Evolutionary conservation across 1,140 invertebrate species (phyloP).

Genomic region (Drosophila ohnishii): DNA sequence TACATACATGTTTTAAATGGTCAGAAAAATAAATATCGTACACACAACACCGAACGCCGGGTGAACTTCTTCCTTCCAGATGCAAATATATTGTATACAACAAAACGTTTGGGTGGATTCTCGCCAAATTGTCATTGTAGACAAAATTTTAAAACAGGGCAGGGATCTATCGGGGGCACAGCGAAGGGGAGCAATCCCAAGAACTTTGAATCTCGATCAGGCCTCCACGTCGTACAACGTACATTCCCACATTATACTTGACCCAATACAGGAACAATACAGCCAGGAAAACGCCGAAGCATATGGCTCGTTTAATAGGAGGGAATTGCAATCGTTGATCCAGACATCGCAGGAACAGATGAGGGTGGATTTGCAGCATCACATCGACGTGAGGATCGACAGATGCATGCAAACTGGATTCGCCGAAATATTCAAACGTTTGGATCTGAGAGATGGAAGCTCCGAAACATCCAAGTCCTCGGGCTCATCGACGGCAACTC

Average conservation of each 20-base stretch:
- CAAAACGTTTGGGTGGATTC: too few relatives aligned
- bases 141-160: too few relatives aligned
- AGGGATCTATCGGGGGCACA: too few relatives aligned
- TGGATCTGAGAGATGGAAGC: not conserved
- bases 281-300: not conserved
- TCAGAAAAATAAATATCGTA: too few relatives aligned
- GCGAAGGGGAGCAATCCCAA: not conserved
- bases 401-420: not conserved
- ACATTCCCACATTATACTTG: not conserved
- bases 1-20: too few relatives aligned
- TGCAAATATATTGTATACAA: too few relatives aligned
- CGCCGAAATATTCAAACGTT: not conserved
- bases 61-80: too few relatives aligned
- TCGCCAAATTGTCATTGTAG: too few relatives aligned
- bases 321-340: not conserved
- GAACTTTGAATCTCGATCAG: not conserved
- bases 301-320: not conserved
- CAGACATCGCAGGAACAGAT: not conserved
- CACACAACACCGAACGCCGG: too few relatives aligned
- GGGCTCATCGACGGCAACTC: not conserved
- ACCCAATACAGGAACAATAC: not conserved
- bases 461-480: not conserved
- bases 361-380: not conserved
- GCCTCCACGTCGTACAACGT: too few relatives aligned
- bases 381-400: not conserved